phyloP scores from a whole-genome alignment of 2,113 vertebrate genomes.

The Pseudonaja textilis region DNA sequence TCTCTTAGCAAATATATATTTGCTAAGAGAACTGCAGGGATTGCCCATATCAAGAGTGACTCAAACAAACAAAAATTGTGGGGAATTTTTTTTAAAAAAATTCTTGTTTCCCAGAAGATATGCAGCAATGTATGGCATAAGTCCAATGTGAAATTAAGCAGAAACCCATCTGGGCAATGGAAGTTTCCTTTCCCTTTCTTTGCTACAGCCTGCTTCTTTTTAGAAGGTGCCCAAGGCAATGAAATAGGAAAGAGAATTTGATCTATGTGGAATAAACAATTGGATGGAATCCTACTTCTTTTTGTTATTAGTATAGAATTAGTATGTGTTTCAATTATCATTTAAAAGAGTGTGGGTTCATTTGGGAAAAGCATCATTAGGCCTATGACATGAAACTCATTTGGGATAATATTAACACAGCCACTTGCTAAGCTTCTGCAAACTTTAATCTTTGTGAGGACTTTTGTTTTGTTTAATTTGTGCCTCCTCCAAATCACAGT shows the following conservation, averaged over 20 bases:
- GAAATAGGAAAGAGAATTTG: not conserved
- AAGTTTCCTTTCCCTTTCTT: not conserved
- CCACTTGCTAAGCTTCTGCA: not conserved
- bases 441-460: not conserved
- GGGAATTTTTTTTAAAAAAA: too few species aligned
- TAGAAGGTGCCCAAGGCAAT: not conserved
- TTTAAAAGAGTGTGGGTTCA: not conserved
- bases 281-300: not conserved
- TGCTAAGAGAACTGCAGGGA: not conserved
- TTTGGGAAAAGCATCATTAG: not conserved
- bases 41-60: not conserved
- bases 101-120: not conserved
- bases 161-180: not conserved
- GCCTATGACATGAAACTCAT: not conserved
- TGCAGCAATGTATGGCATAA: not conserved
- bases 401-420: not conserved
- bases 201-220: not conserved
- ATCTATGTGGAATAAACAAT: not conserved
- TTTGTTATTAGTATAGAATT: not conserved
- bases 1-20: too few species aligned
- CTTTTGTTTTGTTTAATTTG: not conserved
- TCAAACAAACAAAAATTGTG: not conserved
- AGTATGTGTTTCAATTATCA: not conserved
- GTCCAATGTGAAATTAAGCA: not conserved
- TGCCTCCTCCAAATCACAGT: not conserved